A percentile compares a stretch with the other conserved stretches of the same genome.
phyloP scores from a whole-genome alignment of 2,888 invertebrate species.

The Ophion obscuratus region DNA sequence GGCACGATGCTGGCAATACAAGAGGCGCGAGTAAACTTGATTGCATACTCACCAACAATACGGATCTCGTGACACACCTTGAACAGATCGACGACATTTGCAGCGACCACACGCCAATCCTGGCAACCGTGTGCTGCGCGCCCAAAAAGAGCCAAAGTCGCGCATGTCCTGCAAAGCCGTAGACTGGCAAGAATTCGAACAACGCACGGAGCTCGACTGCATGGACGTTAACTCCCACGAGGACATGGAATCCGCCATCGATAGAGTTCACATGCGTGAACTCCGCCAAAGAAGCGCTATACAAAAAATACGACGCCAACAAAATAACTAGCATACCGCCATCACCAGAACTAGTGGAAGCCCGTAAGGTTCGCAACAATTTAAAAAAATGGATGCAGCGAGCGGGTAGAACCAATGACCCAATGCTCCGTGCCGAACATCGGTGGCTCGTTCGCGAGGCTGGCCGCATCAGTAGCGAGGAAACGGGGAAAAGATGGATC shows the following conservation, averaged over 20 bases:
- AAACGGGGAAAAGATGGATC: conserved; percentile 1
- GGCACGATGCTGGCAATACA: conserved; percentile 1
- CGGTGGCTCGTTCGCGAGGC: background rate
- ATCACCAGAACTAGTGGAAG: conserved; percentile 1
- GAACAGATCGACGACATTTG: conserved; percentile 1
- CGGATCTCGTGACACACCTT: background rate
- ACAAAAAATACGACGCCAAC: conserved; percentile 3
- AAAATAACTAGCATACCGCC: background rate
- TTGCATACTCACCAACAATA: background rate
- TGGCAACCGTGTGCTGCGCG: too few species aligned
- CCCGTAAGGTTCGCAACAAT: conserved; percentile 7
- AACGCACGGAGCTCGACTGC: conserved; percentile 4
- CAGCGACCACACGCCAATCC: too few species aligned
- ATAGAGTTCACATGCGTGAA: background rate
- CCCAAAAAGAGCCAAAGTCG: too few species aligned
- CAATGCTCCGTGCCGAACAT: conserved; percentile 6
- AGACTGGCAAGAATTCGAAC: too few species aligned
- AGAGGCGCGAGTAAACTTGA: conserved; percentile 1
- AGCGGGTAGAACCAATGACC: conserved; percentile 7
- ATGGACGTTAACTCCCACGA: background rate
- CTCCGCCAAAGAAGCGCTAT: conserved; percentile 5
- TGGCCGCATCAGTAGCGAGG: conserved; percentile 5
- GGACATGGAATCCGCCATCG: background rate
- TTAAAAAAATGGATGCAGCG: conserved; percentile 9
- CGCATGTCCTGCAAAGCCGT: too few species aligned